Base-by-base conservation (phyloP, 2,113 vertebrate species). In the Gracilinanus agilis region DNA sequence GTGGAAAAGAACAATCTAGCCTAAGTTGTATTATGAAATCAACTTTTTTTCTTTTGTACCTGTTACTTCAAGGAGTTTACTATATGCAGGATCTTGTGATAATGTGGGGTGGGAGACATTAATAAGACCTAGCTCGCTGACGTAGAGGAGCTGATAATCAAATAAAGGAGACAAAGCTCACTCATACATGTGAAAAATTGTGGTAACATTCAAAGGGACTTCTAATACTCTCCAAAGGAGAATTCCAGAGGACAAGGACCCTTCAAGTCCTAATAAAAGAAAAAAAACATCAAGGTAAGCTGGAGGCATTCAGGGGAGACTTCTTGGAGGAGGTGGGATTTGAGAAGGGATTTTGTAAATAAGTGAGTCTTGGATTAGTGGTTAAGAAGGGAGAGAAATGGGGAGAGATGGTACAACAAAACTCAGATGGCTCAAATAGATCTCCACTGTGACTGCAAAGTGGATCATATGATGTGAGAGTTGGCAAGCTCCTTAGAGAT, bases 1-100 rank as follows among this genome's bases (percentile, higher is more conserved):
- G 58, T 93, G 93, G 94, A 94, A 98, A 97, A 95, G 90, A 96
- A 91, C 91, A 95, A 95, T 91, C 49, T 95, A 1, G 1, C 93
- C n/a, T 40, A 97, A 96, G 96, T 96, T 94, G 61, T 92, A 96
- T 97, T 97, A 95, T 90, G 90, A 61, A n/a, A 93, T 11, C 55
- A 24, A 23, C 56, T 7, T 44, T 91, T 56, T 58, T 83, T 58
- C 61, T 67, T 61, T 53, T 13, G 11, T 75, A 75, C 25, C n/a
- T 83, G 34, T 83, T 40, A 40, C n/a, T 75, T n/a, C 34, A n/a
- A 34, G 16, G 29, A 29, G 19, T n/a, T 75, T 75, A 75, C 29
- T 75, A n/a, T 19, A 75, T 34, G 34, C 34, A 16, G 4, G 29
- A 13, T 75, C 61, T n/a, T 75, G 34, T 19, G 29, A 75, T n/a